These are phyloP conservation scores for Tetropium fuscum DNA, from an alignment of 2,888 invertebrate genomes.

Conservation along the genomic window DNA sequence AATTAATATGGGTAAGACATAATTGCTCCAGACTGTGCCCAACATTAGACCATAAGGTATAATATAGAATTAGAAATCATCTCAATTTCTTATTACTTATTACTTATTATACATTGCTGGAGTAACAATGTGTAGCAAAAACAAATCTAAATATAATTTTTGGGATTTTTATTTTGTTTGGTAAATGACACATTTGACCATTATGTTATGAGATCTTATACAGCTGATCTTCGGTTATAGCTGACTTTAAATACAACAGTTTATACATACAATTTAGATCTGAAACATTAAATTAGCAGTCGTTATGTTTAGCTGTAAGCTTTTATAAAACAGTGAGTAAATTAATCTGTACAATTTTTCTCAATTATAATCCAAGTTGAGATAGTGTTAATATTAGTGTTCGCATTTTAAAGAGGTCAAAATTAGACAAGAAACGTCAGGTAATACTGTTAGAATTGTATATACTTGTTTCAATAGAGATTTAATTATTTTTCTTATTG, in stretches of 20 bases:
- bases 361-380: conserved; percentile 40
- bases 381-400: conserved; percentile 37
- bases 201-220: conserved; percentile 32
- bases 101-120: conserved; percentile 36
- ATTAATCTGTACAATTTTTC: conserved; percentile 26
- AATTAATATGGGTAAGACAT: conserved; percentile 31
- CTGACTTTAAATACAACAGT: conserved; percentile 21
- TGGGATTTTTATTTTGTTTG: conserved; percentile 11
- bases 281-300: conserved; percentile 8
- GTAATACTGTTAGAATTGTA: neutral
- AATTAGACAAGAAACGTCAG: neutral
- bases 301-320: neutral
- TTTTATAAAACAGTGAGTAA: conserved; percentile 6
- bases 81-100: conserved; percentile 21
- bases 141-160: conserved; percentile 39
- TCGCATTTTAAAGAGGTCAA: no score
- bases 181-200: conserved; percentile 11
- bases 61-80: conserved; percentile 28
- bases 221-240: conserved; percentile 35
- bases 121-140: conserved; percentile 41
- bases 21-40: conserved; percentile 44
- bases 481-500: no score
- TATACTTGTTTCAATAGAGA: no score
- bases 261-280: conserved; percentile 11
- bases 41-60: conserved; percentile 44